These are phyloP conservation scores for Psittacula echo DNA, from an alignment of 2,797 vertebrate genomes.

Conservation along the genomic window DNA sequence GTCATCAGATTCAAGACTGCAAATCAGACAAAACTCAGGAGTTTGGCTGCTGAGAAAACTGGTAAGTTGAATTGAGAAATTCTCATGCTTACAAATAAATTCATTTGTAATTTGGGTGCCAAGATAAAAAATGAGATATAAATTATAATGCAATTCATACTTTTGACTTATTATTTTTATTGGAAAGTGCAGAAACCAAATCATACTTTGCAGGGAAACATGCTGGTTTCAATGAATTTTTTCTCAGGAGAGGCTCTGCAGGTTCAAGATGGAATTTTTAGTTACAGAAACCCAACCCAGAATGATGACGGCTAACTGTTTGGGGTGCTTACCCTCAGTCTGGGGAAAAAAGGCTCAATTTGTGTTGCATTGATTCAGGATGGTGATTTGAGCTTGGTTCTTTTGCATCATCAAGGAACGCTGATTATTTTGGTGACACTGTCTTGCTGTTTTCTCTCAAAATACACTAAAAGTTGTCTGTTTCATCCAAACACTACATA, in stretches of 20 bases:
- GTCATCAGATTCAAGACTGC: background rate
- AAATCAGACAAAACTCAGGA: slow-evolving; percentile 18
- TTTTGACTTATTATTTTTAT: slow-evolving; percentile 44
- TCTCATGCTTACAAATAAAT: background rate
- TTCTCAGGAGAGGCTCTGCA: slow-evolving; percentile 13
- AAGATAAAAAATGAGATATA: slow-evolving; percentile 36
- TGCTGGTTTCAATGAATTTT: background rate
- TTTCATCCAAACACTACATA: background rate
- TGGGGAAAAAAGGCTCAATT: background rate
- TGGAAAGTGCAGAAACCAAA: slow-evolving; percentile 3
- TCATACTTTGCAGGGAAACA: background rate
- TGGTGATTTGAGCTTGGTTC: background rate
- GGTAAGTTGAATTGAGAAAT: background rate
- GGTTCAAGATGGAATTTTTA: slow-evolving; percentile 17
- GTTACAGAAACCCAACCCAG: background rate
- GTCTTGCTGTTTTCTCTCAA: background rate
- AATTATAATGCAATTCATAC: background rate
- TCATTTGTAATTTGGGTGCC: slow-evolving; percentile 21
- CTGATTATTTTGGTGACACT: background rate
- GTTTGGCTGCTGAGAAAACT: background rate
- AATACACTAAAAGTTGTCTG: background rate
- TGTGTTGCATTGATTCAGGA: background rate
- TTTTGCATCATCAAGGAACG: background rate
- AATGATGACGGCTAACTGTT: background rate
- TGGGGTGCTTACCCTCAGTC: background rate